phyloP scores from a whole-genome alignment of 1,140 invertebrate genomes.

The Acromyrmex charruanus region DNA sequence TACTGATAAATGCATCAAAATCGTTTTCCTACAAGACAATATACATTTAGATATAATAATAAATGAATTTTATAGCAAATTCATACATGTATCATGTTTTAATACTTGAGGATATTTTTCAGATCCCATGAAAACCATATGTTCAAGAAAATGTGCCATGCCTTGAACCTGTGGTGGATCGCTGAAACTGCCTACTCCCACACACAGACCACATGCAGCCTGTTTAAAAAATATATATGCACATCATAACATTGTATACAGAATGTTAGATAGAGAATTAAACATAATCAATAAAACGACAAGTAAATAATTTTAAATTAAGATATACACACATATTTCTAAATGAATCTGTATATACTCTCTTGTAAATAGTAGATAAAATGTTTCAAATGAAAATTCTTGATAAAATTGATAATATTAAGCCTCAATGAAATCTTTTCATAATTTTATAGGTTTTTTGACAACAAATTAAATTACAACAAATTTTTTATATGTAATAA shows the following conservation, averaged over 20 bases:
- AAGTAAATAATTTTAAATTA: background rate
- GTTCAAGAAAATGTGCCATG: conserved; percentile 97
- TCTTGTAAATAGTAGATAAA: too few species aligned
- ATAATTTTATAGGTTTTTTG: background rate
- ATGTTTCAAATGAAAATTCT: background rate
- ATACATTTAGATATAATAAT: background rate
- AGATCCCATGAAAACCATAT: conserved; percentile 98
- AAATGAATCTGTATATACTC: too few species aligned
- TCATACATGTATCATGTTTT: background rate
- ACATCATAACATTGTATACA: too few species aligned
- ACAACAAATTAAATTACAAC: background rate
- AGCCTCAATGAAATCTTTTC: background rate
- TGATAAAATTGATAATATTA: background rate
- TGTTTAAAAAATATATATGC: conserved; percentile 75
- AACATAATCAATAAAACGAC: background rate
- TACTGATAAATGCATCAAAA: conserved; percentile 93
- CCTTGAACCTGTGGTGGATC: conserved; percentile 93
- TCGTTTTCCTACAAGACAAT: conserved; percentile 90
- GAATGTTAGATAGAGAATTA: background rate
- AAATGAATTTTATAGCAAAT: background rate
- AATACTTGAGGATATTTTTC: conserved; percentile 91
- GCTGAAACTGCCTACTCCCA: conserved; percentile 91
- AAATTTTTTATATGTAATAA: background rate
- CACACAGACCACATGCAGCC: conserved; percentile 91
- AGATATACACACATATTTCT: too few species aligned